phyloP scores from a whole-genome alignment of 2,888 invertebrate genomes.

The Griposia aprilina region DNA sequence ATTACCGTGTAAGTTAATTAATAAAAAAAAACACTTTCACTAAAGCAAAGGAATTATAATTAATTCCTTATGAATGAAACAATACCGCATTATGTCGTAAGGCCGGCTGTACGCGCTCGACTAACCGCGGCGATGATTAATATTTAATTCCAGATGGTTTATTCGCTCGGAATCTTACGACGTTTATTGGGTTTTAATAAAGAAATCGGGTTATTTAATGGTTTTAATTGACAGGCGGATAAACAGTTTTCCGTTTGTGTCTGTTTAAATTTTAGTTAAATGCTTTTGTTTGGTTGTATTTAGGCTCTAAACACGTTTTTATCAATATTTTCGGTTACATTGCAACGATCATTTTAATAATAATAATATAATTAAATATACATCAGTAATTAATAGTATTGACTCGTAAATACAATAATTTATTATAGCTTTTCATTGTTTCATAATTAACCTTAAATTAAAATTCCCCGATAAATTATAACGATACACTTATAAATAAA shows the following conservation, averaged over 20 bases:
- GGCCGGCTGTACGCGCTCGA: conserved; percentile 34
- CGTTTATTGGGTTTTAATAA: conserved; percentile 21
- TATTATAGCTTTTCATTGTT: conserved; percentile 3
- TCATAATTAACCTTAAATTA: not conserved
- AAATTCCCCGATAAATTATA: conserved; percentile 3
- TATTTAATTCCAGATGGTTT: conserved; percentile 18
- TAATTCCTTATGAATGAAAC: conserved; percentile 57
- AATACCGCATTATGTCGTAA: conserved; percentile 55
- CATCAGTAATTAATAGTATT: too few relatives aligned
- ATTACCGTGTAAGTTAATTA: conserved; percentile 39
- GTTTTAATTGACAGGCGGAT: not conserved
- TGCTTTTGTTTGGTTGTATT: not conserved
- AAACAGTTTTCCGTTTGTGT: not conserved
- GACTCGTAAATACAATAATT: not conserved
- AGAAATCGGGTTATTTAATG: conserved; percentile 9
- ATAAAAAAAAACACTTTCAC: conserved; percentile 52
- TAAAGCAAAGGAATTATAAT: conserved; percentile 52
- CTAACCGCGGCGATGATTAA: conserved; percentile 26
- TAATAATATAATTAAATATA: not conserved
- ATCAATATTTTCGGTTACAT: not conserved
- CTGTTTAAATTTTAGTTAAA: not conserved
- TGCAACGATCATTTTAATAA: not conserved
- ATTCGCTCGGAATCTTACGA: not conserved
- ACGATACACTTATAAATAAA: not conserved
- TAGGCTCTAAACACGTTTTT: not conserved